Conservation (phyloP, 2,797 vertebrate genomes). For the Cercopithecus neglectus region DNA sequence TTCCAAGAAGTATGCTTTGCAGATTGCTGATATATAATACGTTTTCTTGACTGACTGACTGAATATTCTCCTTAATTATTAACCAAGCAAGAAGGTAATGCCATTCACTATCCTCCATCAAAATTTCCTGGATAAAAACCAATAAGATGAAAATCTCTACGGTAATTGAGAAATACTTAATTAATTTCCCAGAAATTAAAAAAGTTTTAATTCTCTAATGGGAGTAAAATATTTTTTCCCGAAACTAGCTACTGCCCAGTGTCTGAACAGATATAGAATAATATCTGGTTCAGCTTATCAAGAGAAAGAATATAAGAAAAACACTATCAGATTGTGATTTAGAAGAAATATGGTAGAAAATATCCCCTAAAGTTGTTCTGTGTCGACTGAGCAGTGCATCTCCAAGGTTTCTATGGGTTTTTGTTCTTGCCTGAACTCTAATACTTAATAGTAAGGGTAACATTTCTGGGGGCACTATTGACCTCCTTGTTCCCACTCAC, state of each 20-base stretch:
- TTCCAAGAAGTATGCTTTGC: background rate
- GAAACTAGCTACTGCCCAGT: background rate
- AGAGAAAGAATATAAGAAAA: background rate
- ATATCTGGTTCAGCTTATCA: background rate
- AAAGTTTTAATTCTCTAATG: background rate
- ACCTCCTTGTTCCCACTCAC: background rate
- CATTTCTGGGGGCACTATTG: background rate
- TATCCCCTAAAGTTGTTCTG: background rate
- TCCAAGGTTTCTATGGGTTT: background rate
- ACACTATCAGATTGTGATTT: background rate
- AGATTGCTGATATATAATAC: background rate
- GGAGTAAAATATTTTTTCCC: background rate
- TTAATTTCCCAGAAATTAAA: conserved; percentile 7
- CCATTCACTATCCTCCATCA: background rate
- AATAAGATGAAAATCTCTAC: background rate
- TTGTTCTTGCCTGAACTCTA: background rate
- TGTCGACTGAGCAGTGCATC: background rate
- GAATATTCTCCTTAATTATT: background rate
- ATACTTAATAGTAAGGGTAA: conserved; percentile 1
- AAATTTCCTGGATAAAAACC: conserved; percentile 31
- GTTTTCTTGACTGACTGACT: background rate
- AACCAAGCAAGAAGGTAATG: background rate
- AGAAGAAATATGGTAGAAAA: background rate
- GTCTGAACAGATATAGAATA: background rate
- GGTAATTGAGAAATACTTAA: background rate